A percentile compares a stretch with the other conserved stretches of the same genome.
These are phyloP conservation scores for Calycopis cecrops DNA, from an alignment of 1,140 invertebrate species.

Conservation along the genomic window DNA sequence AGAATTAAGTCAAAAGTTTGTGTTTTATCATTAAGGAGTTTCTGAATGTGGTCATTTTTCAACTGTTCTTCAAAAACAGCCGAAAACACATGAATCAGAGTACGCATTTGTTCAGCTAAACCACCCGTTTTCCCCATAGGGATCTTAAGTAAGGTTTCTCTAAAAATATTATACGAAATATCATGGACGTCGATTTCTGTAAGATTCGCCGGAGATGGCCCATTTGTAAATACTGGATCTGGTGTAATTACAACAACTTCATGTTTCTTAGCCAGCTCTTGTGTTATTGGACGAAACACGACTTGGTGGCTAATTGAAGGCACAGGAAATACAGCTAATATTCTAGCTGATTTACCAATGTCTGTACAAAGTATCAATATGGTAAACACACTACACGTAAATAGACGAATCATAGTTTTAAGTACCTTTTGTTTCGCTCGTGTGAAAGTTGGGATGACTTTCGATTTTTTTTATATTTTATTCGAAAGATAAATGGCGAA, in stretches of 20 bases:
- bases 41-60: conserved; percentile 24
- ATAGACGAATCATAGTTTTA: background rate
- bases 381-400: background rate
- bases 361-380: background rate
- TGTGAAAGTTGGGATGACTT: too few species aligned
- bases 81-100: conserved; percentile 1
- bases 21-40: conserved; percentile 24
- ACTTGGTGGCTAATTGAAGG: conserved; percentile 14
- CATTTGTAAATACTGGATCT: conserved; percentile 9
- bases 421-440: too few species aligned
- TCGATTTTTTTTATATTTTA: too few species aligned
- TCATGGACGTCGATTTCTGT: conserved; percentile 9
- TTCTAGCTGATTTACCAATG: background rate
- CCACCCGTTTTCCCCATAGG: conserved; percentile 3
- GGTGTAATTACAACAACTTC: conserved; percentile 12
- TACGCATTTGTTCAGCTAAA: conserved; percentile 2
- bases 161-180: conserved; percentile 2
- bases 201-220: background rate
- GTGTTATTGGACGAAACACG: conserved; percentile 2
- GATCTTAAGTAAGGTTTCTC: conserved; percentile 1
- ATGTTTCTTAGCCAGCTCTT: background rate
- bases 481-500: too few species aligned
- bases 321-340: conserved; percentile 9
- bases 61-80: conserved; percentile 25
- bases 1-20: conserved; percentile 36